phyloP scores from a whole-genome alignment of 2,888 invertebrate genomes.

The Melieria crassipennis region DNA sequence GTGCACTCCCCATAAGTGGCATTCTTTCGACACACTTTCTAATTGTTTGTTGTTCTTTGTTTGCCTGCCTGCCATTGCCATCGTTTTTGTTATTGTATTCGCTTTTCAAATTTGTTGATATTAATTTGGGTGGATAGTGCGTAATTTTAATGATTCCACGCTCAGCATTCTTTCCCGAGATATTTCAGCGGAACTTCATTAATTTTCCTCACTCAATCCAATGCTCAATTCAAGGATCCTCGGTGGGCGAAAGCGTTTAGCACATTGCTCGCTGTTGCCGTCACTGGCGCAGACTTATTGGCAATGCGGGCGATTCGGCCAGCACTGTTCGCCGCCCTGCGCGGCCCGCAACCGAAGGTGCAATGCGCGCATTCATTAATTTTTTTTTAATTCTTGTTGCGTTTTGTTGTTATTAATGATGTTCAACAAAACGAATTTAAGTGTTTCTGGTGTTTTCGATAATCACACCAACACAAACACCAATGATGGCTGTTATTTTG shows the following conservation, averaged over 20 bases:
- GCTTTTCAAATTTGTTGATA: slow-evolving; percentile 34
- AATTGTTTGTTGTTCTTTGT: slow-evolving; percentile 46
- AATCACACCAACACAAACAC: slow-evolving; percentile 23
- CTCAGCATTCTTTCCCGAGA: neutral
- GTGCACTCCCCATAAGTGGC: neutral
- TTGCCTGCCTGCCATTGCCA: neutral
- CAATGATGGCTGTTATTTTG: slow-evolving; percentile 38
- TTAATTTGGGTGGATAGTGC: slow-evolving; percentile 40
- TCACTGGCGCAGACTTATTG: slow-evolving; percentile 42
- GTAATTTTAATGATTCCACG: slow-evolving; percentile 31
- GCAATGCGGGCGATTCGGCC: slow-evolving; percentile 31
- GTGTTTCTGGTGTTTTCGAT: slow-evolving; percentile 40
- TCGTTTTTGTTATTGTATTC: slow-evolving; percentile 14
- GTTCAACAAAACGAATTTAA: slow-evolving; percentile 57
- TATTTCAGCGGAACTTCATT: slow-evolving; percentile 56
- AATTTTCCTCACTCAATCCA: slow-evolving; percentile 49
- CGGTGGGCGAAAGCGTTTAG: slow-evolving; percentile 51
- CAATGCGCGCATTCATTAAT: slow-evolving; percentile 56
- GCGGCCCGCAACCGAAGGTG: slow-evolving; percentile 20
- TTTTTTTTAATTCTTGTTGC: slow-evolving; percentile 49
- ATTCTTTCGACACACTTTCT: slow-evolving; percentile 45
- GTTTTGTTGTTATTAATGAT: slow-evolving; percentile 62
- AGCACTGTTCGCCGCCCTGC: neutral
- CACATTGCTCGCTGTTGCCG: slow-evolving; percentile 42
- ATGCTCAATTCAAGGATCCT: slow-evolving; percentile 37